phyloP scores from a whole-genome alignment of 2,797 vertebrate genomes.

The Tangara arthus region DNA sequence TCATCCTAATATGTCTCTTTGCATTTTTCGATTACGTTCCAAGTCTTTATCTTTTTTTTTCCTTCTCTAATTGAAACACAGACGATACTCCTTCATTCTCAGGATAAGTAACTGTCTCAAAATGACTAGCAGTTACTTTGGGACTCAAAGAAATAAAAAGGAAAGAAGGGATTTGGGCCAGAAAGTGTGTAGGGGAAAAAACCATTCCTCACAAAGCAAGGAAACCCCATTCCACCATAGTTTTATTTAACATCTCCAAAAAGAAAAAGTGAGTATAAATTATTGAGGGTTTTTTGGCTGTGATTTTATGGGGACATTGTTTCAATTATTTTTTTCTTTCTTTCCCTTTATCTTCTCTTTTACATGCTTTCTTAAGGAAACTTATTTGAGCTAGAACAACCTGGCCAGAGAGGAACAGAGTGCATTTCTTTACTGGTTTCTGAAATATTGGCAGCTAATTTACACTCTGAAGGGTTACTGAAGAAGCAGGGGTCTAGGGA shows the following conservation, averaged over 20 bases:
- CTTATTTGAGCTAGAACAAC: neutral
- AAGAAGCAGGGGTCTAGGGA: neutral
- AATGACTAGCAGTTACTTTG: neutral
- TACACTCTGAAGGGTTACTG: neutral
- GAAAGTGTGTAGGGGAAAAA: neutral
- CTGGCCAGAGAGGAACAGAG: neutral
- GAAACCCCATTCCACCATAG: neutral
- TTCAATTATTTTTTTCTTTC: neutral
- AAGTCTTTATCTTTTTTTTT: conserved; percentile 55
- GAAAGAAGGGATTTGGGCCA: neutral
- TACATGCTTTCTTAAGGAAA: neutral
- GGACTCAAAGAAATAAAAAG: neutral
- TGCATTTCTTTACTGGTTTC: neutral
- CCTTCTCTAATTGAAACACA: conserved; percentile 26
- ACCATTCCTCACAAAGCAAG: neutral
- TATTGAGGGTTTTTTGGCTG: neutral
- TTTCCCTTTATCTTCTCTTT: neutral
- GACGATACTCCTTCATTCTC: conserved; percentile 20
- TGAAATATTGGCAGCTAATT: conserved; percentile 15
- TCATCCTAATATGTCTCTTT: conserved; percentile 56
- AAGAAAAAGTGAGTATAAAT: neutral
- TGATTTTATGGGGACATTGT: neutral
- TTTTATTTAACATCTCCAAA: neutral
- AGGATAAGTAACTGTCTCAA: conserved; percentile 25
- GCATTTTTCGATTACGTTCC: conserved; percentile 37